Evolutionary conservation across 2,797 vertebrate species (phyloP).

Genomic region (Hippopotamyrus pictus): DNA sequence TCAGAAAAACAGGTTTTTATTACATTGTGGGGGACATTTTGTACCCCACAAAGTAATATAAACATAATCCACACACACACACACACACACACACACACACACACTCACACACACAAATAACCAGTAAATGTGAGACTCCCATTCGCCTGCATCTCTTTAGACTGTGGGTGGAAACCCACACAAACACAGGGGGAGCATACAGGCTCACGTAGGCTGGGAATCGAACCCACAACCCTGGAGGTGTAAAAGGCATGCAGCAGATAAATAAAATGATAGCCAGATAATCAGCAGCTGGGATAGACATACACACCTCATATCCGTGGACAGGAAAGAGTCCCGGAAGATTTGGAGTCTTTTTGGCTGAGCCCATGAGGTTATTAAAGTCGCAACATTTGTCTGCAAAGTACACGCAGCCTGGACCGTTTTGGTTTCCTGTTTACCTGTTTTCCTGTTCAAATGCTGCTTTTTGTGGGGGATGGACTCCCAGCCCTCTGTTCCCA

Average conservation of each 20-base stretch:
- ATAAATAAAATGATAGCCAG: not conserved
- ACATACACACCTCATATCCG: not conserved
- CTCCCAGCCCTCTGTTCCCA: slow-evolving; percentile 38
- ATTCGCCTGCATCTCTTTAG: not conserved
- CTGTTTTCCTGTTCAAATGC: slow-evolving; percentile 44
- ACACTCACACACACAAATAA: not conserved
- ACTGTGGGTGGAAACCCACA: not conserved
- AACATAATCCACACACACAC: not conserved
- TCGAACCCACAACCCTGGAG: not conserved
- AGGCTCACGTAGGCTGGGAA: not conserved
- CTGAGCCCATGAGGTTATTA: not conserved
- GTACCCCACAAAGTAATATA: not conserved
- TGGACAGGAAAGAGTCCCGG: not conserved
- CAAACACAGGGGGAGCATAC: not conserved
- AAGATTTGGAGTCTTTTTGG: not conserved
- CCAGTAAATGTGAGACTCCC: not conserved
- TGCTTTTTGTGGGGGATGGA: slow-evolving; percentile 31
- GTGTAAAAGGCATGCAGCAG: not conserved
- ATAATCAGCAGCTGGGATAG: not conserved
- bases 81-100: not conserved
- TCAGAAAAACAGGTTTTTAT: not conserved
- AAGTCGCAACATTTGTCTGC: not conserved
- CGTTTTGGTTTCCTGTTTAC: slow-evolving; percentile 35
- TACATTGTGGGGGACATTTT: not conserved
- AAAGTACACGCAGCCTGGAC: slow-evolving; percentile 39